Evolutionary conservation across 2,113 vertebrate species (phyloP), one percentile per base, ranked within the genome.

Genomic region (Triplophysa siluroides): DNA sequence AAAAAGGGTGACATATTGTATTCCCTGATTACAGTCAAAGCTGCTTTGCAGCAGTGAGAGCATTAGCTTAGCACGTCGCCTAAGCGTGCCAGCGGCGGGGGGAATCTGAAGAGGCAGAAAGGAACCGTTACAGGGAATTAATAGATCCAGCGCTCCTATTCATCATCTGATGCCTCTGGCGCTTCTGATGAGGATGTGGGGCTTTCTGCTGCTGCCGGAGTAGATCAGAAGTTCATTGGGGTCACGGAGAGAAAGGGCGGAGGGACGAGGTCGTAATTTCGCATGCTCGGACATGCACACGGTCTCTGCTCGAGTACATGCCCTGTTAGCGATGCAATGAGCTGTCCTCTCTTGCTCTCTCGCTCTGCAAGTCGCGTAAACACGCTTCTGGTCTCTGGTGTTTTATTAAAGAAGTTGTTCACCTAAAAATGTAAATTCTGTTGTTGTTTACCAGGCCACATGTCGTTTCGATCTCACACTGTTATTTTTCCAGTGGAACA

Each of bases 1-100:
- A 23, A 78, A 82, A 82, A 66, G 50, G 67, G 61, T 65, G 68
- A 82, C 68, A 66, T 82, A 78, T 78, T 78, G 76, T 60, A 73
- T 70, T 52, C 24, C 61, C 74, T 54, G 74, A 77, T 77, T 77
- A 65, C 61, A 52, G 45, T 77, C 62, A 77, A 77, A 65, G 74
- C 62, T 33, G 61, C 74, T 77, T 77, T 77, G 62, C 10, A 12
- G 61, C 19, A 16, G 43, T 1, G 58, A 71, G 74, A 78, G 74
- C 74, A 43, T 72, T 65, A 73, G 68, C 74, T 69, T 69, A 60
- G 23, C 66, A 54, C 13, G 0, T 71, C 50, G 47, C 52, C 50
- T 77, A 62, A 81, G 66, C 60, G 62, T 71, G 41, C 68, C 29
- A 58, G 47, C 64, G 63, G 65, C 29, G 19, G 43, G 58, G 60